Percentiles rank a stretch among this genome's conserved stretches.
Evolutionary conservation across 2,888 invertebrate species (phyloP).

Genomic region (Argynnis bischoffii): DNA sequence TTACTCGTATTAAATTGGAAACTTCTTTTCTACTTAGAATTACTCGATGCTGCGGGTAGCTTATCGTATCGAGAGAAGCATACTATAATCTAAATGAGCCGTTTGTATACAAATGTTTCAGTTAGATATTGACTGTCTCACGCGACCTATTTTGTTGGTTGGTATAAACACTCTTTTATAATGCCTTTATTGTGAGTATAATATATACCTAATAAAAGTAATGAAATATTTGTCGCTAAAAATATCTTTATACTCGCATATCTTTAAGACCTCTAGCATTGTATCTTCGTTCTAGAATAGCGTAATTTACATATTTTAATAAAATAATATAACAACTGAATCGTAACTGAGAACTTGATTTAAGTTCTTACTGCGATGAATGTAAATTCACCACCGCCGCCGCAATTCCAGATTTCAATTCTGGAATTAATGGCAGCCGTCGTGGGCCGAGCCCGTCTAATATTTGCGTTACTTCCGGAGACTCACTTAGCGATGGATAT

Average conservation of each 20-base stretch:
- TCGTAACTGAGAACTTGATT: constrained; percentile 82
- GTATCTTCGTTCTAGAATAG: constrained; percentile 71
- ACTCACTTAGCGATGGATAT: constrained; percentile 74
- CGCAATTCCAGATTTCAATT: constrained; percentile 82
- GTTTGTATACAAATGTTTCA: too few relatives aligned
- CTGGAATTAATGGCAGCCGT: constrained; percentile 80
- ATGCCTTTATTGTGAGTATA: not conserved
- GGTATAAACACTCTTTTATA: not conserved
- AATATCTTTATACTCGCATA: constrained; percentile 43
- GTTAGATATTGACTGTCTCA: too few relatives aligned
- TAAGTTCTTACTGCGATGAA: constrained; percentile 83
- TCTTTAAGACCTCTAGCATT: constrained; percentile 73
- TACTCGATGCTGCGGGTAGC: constrained; percentile 65
- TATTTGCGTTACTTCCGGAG: constrained; percentile 80
- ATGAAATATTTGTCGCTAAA: not conserved
- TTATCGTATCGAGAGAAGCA: constrained; percentile 48
- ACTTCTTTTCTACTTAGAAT: constrained; percentile 75
- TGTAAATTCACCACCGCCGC: constrained; percentile 79
- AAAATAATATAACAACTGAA: constrained; percentile 83
- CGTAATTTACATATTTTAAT: constrained; percentile 82
- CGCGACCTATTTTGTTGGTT: not conserved
- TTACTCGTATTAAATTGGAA: constrained; percentile 81
- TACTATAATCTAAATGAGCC: too few relatives aligned
- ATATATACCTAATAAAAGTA: not conserved
- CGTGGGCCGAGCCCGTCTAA: constrained; percentile 77